A percentile compares a stretch with the other conserved stretches of the same genome.
These are phyloP conservation scores for Istiophorus platypterus DNA, from an alignment of 2,113 vertebrate genomes.

Conservation along the genomic window DNA sequence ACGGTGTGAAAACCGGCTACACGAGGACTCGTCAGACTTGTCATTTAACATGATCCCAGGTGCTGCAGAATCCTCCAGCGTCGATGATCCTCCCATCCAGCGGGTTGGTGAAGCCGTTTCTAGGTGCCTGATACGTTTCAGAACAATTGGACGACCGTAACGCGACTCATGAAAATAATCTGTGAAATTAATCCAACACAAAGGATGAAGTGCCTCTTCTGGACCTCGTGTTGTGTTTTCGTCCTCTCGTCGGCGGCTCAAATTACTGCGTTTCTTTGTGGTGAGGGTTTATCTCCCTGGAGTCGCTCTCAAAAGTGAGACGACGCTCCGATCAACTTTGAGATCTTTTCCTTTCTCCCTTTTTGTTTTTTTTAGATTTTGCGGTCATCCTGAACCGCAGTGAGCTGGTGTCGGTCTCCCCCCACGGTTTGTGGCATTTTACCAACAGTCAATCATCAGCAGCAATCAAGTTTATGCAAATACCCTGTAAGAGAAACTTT, in stretches of 20 bases:
- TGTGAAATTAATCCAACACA: background rate
- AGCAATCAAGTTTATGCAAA: background rate
- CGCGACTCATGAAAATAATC: background rate
- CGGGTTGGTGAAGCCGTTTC: background rate
- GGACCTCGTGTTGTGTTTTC: no score
- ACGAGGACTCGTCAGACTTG: background rate
- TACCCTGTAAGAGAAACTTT: background rate
- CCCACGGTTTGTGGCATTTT: no score
- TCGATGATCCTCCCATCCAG: no score
- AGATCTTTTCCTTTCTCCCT: background rate
- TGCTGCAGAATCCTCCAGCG: background rate
- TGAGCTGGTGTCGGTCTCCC: no score
- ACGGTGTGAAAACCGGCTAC: background rate
- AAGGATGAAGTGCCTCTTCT: background rate
- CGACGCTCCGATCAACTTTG: no score
- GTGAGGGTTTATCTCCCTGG: no score
- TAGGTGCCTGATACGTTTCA: background rate
- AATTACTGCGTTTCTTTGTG: no score
- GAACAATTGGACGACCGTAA: background rate
- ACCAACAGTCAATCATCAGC: background rate
- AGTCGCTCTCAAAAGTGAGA: no score
- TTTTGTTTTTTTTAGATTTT: background rate
- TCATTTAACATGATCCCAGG: background rate
- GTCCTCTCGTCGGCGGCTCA: no score
- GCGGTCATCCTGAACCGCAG: no score